Conservation (phyloP, 53 echinoderm and acorn worm genomes). For the Zoroaster sp. region DNA sequence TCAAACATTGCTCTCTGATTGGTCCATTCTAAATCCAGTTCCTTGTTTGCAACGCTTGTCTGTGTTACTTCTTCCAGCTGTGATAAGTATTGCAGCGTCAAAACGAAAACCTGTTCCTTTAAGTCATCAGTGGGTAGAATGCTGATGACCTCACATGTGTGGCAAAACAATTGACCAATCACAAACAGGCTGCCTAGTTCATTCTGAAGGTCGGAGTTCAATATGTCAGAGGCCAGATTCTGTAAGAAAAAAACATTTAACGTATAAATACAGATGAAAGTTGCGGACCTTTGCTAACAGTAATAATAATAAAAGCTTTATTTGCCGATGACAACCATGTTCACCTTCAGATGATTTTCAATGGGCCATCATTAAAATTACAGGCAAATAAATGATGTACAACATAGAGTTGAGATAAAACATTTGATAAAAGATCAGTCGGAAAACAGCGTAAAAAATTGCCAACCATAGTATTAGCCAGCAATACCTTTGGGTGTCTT, state of each 20-base stretch:
- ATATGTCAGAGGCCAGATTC: slow-evolving; percentile 3
- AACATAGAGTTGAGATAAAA: too few species aligned
- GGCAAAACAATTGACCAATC: slow-evolving; percentile 50
- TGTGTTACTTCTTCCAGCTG: slow-evolving; percentile 12
- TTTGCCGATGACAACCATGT: too few species aligned
- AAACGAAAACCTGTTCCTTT: slow-evolving; percentile 46
- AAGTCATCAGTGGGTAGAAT: slow-evolving; percentile 6
- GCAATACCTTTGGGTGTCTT: too few species aligned
- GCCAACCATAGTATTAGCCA: too few species aligned
- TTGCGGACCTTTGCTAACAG: too few species aligned
- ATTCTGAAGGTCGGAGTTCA: slow-evolving; percentile 13
- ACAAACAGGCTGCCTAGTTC: slow-evolving; percentile 35
- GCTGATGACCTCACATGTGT: slow-evolving; percentile 53
- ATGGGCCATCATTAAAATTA: too few species aligned
- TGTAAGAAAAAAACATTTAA: slow-evolving; percentile 14
- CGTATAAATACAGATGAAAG: too few species aligned
- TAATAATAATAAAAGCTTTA: too few species aligned
- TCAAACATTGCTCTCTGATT: slow-evolving; percentile 23
- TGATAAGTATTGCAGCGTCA: slow-evolving; percentile 28
- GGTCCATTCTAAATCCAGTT: slow-evolving; percentile 24
- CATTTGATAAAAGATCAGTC: too few species aligned
- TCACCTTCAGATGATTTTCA: too few species aligned
- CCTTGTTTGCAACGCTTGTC: background rate
- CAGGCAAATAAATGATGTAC: too few species aligned
- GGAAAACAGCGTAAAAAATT: too few species aligned